Evolutionary conservation across 2,113 vertebrate species (phyloP), one percentile per base, ranked within the genome.

Genomic region (Heloderma charlesbogerti): DNA sequence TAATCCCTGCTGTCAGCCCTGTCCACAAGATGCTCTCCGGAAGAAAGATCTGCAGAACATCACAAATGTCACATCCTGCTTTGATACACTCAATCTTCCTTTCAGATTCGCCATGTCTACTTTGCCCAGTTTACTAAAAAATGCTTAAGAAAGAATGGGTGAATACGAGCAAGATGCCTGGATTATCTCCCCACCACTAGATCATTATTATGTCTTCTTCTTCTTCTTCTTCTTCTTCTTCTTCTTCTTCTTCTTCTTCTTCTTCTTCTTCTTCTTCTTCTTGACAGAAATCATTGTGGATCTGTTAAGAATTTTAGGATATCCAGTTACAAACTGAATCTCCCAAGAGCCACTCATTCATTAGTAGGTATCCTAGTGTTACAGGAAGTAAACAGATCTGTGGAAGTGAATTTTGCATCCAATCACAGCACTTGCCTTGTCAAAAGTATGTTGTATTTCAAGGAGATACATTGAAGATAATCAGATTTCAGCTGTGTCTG

Each of bases 1-100:
- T 97, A 98, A 97, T 97, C 96, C 97, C 95, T 95, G 94, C 96
- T 97, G 97, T 96, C 97, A 97, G 86, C 96, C 95, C 92, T 43
- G 83, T 77, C 95, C 4, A 88, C 60, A 89, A 96, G 97, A 97
- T 96, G 96, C 94, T 96, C 95, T 96, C 82, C 87, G 94, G 96
- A 87, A 96, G 96, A 96, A 96, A 96, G 96, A 96, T 96, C 97
- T 97, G 97, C 95, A 31, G 92, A 97, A 96, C 96, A 95, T 97
- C 97, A 96, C 54, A 37, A 89, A 94, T 96, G 97, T 97, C 97
- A 96, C 92, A 96, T 96, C 91, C 92, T 94, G 95, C 97, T 97
- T 97, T 97, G 97, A 97, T 96, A 95, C 94, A 91, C 95, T 97
- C 96, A 96, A 96, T 97, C 96, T 97, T 93, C 91, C 79, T 92